Base-by-base conservation (phyloP, 1,140 invertebrate genomes). In the Oryctes rhinoceros region DNA sequence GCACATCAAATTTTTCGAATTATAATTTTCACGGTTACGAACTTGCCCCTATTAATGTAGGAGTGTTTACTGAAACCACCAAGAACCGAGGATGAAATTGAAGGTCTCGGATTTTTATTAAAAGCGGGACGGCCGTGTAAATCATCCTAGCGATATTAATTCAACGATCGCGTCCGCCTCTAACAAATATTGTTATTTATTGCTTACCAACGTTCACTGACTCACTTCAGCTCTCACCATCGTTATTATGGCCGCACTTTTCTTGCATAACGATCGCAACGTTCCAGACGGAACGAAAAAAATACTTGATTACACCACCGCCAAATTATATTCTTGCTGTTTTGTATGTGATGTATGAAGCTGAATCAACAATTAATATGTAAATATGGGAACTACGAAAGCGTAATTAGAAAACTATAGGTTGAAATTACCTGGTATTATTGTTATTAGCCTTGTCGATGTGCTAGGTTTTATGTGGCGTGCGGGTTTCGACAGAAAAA, bases 101-200 rank as follows among this genome's bases (percentile, higher is more conserved):
- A 53, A 15, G 49, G n/a, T 53, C n/a, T 53, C n/a, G 11, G 13
- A 10, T 53, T 53, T 53, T 53, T 53, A 53, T 53, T 53, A 15
- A 53, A 53, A 0, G 11, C 11, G 7, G 49, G n/a, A 53, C 49
- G 13, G 13, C n/a, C n/a, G 13, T 13, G 49, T 18, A 53, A 53
- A 53, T 53, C n/a, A 53, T 44, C 39, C 13, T 53, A 18, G n/a
- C 11, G 49, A 18, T 53, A 15, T 53, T 67, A 67, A 67, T 67
- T 67, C 20, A 67, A 35, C 65, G 65, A 10, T 35, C 18, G 18
- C 65, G 65, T 67, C 65, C 30, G 18, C 65, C 65, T 24, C 20
- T 67, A 67, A 67, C 65, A 67, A 67, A 67, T 67, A 53, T 24
- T 18, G 18, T 67, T 67, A 67, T 67, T 67, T 67, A 67, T 67